Conservation (phyloP, 2,797 vertebrate genomes). For the Salarias fasciatus region DNA sequence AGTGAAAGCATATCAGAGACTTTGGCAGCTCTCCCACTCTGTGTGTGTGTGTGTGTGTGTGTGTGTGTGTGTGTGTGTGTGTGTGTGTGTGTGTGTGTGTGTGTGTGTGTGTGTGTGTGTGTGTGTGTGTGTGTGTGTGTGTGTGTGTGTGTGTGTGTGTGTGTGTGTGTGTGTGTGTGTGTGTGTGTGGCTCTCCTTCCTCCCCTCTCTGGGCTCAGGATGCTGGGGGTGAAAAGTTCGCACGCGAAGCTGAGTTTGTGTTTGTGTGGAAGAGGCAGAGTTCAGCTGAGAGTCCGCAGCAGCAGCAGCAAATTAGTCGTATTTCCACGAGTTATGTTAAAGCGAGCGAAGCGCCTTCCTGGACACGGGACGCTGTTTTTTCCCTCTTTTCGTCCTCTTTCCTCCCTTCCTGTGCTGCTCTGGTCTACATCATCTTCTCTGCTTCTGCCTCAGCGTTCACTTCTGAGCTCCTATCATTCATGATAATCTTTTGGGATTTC, state of each 20-base stretch:
- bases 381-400: not conserved
- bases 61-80: constrained; percentile 11
- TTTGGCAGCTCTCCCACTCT: constrained; percentile 38
- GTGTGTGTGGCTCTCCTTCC: constrained; percentile 61
- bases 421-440: no score
- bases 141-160: constrained; percentile 13
- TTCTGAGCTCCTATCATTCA: no score
- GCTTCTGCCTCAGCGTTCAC: no score
- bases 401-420: no score
- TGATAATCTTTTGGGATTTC: no score
- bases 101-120: constrained; percentile 14
- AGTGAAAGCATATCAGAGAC: constrained; percentile 28
- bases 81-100: constrained; percentile 17
- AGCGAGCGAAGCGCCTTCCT: constrained; percentile 25
- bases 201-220: constrained; percentile 67
- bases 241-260: constrained; percentile 65
- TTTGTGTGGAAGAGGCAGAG: constrained; percentile 20
- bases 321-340: constrained; percentile 54
- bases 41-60: constrained; percentile 14
- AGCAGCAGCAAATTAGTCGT: constrained; percentile 54
- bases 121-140: constrained; percentile 35
- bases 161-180: constrained; percentile 6
- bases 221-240: constrained; percentile 71
- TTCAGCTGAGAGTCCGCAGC: constrained; percentile 26
- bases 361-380: not conserved